Evolutionary conservation across 2,797 vertebrate genomes (phyloP).

Genomic region (Babyrousa celebensis): DNA sequence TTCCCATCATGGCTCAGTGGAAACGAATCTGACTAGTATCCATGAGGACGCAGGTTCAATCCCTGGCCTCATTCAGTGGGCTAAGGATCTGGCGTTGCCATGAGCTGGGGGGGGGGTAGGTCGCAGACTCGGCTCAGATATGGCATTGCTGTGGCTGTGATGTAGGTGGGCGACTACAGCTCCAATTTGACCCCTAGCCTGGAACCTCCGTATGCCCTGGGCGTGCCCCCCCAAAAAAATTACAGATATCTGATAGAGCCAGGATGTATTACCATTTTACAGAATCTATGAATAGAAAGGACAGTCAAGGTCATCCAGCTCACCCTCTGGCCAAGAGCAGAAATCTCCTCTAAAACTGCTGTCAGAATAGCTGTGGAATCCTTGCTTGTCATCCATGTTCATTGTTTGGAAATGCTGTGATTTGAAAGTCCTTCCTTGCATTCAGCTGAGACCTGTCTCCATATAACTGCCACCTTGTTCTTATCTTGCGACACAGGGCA

Average conservation of each 20-base stretch:
- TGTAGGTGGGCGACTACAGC: no score
- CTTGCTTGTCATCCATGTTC: background rate
- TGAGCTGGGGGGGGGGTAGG: no score
- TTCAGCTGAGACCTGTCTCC: background rate
- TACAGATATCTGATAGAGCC: background rate
- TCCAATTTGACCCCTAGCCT: no score
- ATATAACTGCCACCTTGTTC: background rate
- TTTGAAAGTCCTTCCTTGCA: slow-evolving; percentile 24
- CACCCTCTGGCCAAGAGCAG: background rate
- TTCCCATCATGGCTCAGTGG: no score
- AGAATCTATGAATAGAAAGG: background rate
- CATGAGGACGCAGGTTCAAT: no score
- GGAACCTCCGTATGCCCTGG: no score
- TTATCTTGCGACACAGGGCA: background rate
- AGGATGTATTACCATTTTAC: background rate
- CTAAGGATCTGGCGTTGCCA: no score
- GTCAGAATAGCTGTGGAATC: background rate
- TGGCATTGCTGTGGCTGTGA: no score
- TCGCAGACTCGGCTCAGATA: no score
- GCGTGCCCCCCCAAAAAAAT: background rate
- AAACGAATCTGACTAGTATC: no score
- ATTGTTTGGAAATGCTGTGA: background rate
- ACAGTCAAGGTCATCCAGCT: background rate
- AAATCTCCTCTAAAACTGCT: background rate
- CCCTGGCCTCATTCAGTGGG: no score